Percentiles rank a stretch among this genome's conserved stretches.
These are phyloP conservation scores for Selene dorsalis DNA, from an alignment of 2,797 vertebrate species.

Conservation along the genomic window DNA sequence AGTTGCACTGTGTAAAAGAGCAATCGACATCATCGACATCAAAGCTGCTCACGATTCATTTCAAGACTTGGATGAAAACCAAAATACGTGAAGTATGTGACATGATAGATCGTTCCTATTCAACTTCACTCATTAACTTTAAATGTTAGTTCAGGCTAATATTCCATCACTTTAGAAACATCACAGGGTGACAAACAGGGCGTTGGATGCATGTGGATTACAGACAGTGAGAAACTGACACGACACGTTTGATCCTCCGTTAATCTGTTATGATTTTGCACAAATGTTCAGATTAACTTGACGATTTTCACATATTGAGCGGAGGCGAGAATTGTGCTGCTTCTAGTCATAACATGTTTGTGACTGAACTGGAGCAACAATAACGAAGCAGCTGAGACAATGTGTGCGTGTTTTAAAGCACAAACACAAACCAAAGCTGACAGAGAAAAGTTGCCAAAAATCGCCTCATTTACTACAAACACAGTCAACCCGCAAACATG, in stretches of 20 bases:
- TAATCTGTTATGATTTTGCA: conserved; percentile 19
- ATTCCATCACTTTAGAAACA: neutral
- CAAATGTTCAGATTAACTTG: conserved; percentile 34
- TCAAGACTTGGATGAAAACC: neutral
- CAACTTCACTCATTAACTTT: neutral
- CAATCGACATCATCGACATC: neutral
- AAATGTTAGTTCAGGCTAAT: too few relatives aligned
- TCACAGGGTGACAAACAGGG: neutral
- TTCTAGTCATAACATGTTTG: neutral
- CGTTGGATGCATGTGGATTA: neutral
- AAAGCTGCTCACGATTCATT: neutral
- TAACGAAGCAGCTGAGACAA: neutral
- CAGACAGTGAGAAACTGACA: neutral
- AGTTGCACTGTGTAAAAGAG: neutral
- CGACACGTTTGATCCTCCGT: neutral
- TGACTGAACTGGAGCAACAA: neutral
- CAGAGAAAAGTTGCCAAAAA: neutral
- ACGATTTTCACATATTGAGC: conserved; percentile 16
- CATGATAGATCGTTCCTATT: neutral
- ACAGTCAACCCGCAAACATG: neutral
- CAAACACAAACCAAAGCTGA: neutral
- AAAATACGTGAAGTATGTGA: neutral
- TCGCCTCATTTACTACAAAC: neutral
- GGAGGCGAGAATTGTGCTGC: conserved; percentile 6
- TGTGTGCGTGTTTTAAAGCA: neutral